Conservation (phyloP, 2,888 invertebrate genomes). For the Spodoptera exigua region DNA sequence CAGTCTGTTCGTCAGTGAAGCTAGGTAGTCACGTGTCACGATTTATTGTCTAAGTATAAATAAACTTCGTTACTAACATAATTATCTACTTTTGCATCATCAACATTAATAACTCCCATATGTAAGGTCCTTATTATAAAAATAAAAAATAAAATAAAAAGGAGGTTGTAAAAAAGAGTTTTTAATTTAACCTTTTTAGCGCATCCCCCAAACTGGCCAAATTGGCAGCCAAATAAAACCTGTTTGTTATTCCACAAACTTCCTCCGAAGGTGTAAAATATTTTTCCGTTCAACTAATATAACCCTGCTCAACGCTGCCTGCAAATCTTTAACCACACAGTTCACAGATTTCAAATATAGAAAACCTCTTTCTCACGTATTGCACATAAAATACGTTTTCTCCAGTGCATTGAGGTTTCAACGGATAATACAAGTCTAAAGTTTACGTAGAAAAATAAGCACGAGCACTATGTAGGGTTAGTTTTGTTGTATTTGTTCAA, state of each 20-base stretch:
- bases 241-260: neutral
- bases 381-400: constrained; percentile 50
- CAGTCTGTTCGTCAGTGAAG: too few relatives aligned
- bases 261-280: constrained; percentile 9
- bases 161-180: too few relatives aligned
- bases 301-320: constrained; percentile 10
- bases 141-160: too few relatives aligned
- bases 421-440: constrained; percentile 13
- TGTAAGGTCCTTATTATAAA: too few relatives aligned
- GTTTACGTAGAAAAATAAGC: constrained; percentile 12
- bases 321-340: constrained; percentile 33
- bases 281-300: constrained; percentile 21
- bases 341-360: constrained; percentile 50
- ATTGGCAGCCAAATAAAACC: neutral
- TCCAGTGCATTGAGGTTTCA: constrained; percentile 39
- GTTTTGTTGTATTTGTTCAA: neutral
- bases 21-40: too few relatives aligned
- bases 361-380: constrained; percentile 38
- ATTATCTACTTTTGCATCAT: too few relatives aligned
- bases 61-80: too few relatives aligned
- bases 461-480: constrained; percentile 27
- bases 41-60: too few relatives aligned
- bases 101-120: too few relatives aligned
- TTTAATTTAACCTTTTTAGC: too few relatives aligned
- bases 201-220: too few relatives aligned